A percentile compares a stretch with the other conserved stretches of the same genome.
phyloP scores from a whole-genome alignment of 2,113 vertebrate genomes.

The Chaetodon auriga region DNA sequence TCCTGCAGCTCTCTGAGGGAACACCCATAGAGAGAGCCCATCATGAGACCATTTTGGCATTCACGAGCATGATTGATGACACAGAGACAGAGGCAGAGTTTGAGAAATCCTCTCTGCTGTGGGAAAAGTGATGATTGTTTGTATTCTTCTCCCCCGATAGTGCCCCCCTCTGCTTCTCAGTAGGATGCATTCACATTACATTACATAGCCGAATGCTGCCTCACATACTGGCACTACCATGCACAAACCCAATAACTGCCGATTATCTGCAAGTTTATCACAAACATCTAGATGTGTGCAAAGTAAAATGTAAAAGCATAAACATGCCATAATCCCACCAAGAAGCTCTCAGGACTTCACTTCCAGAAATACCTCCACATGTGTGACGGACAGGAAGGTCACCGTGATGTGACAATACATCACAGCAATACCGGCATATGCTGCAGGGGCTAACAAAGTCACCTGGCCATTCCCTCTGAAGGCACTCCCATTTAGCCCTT shows the following conservation, averaged over 20 bases:
- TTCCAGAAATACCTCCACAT: slow-evolving; percentile 28
- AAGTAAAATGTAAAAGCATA: slow-evolving; percentile 28
- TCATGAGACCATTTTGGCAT: slow-evolving; percentile 82
- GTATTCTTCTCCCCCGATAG: slow-evolving; percentile 47
- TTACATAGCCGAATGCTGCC: slow-evolving; percentile 28
- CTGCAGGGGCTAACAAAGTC: slow-evolving; percentile 61
- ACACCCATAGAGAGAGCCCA: slow-evolving; percentile 80
- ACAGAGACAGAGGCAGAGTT: slow-evolving; percentile 63
- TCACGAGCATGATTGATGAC: slow-evolving; percentile 85
- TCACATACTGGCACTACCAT: slow-evolving; percentile 20
- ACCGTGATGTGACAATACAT: slow-evolving; percentile 64
- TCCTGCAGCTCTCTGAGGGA: slow-evolving; percentile 80
- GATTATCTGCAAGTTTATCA: slow-evolving; percentile 46
- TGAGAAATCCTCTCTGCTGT: slow-evolving; percentile 67
- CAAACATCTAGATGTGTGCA: slow-evolving; percentile 20
- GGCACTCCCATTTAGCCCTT: slow-evolving; percentile 65
- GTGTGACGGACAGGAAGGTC: slow-evolving; percentile 71
- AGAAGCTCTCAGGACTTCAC: slow-evolving; percentile 20
- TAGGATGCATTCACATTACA: slow-evolving; percentile 55
- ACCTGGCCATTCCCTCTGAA: slow-evolving; percentile 53
- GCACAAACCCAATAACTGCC: slow-evolving; percentile 19
- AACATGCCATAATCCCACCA: slow-evolving; percentile 6
- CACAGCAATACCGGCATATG: slow-evolving; percentile 37
- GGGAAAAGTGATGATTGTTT: slow-evolving; percentile 68
- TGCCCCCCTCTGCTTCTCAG: slow-evolving; percentile 40